phyloP scores from a whole-genome alignment of 1,140 invertebrate species.

The Drosophila hydei region DNA sequence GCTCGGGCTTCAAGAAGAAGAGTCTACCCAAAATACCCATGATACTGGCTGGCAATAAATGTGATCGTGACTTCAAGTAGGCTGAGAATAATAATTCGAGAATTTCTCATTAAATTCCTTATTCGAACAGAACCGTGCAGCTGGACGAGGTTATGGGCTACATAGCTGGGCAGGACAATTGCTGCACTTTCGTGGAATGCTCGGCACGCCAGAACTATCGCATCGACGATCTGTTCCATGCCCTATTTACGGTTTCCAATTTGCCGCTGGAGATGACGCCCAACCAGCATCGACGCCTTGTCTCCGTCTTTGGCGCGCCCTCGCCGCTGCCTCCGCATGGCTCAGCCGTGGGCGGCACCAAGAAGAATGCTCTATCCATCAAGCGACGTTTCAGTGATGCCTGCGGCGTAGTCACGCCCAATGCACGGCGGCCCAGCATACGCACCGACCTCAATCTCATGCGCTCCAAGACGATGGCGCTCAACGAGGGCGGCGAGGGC shows the following conservation, averaged over 20 bases:
- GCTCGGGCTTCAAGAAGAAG: conserved; percentile 86
- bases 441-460: conserved; percentile 93
- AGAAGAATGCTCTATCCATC: conserved; percentile 91
- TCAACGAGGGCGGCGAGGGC: conserved; percentile 86
- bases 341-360: conserved; percentile 87
- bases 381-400: conserved; percentile 92
- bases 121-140: conserved; percentile 86
- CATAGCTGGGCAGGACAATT: conserved; percentile 88
- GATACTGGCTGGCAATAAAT: conserved; percentile 93
- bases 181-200: conserved; percentile 91
- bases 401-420: conserved; percentile 93
- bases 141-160: conserved; percentile 89
- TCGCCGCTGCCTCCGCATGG: conserved; percentile 89
- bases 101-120: not conserved
- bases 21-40: conserved; percentile 89
- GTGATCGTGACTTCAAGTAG: conserved; percentile 90
- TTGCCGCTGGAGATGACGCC: conserved; percentile 95
- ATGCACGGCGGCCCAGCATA: conserved; percentile 92
- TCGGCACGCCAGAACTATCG: conserved; percentile 91
- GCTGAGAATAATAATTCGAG: not conserved
- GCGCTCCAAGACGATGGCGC: conserved; percentile 90
- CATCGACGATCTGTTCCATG: conserved; percentile 92
- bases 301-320: conserved; percentile 88
- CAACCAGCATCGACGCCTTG: conserved; percentile 91
- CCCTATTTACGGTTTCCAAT: conserved; percentile 91